Conservation (phyloP, 2,113 vertebrate species). For the Sisor rabdophorus region DNA sequence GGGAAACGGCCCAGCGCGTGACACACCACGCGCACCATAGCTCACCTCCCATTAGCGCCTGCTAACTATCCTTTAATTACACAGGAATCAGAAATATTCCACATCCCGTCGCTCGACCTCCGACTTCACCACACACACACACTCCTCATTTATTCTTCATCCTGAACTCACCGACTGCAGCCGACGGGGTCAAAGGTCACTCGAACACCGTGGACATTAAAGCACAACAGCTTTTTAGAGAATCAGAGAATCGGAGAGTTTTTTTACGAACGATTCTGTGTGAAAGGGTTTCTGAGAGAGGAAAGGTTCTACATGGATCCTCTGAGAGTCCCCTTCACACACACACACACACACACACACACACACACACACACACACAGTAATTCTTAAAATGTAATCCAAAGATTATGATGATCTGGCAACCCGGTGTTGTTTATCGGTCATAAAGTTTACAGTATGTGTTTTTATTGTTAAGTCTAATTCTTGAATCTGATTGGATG, state of each 20-base stretch:
- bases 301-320: too few species aligned
- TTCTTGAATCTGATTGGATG: not conserved
- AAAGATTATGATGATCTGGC: not conserved
- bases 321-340: too few species aligned
- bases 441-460: too few species aligned
- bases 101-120: slow-evolving; percentile 1
- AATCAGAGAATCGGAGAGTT: too few species aligned
- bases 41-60: not conserved
- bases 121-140: not conserved
- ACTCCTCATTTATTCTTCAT: not conserved
- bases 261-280: too few species aligned
- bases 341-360: too few species aligned
- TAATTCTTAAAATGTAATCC: too few species aligned
- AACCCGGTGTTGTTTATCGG: not conserved
- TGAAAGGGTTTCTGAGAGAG: too few species aligned
- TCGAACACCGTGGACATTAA: not conserved
- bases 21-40: not conserved
- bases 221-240: not conserved
- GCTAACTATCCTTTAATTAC: slow-evolving; percentile 8
- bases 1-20: too few species aligned
- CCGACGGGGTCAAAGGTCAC: slow-evolving; percentile 13
- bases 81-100: not conserved
- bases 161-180: not conserved
- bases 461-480: not conserved
- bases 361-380: too few species aligned